Base-by-base conservation (phyloP, 2,113 vertebrate species). In the Loxodonta africana region DNA sequence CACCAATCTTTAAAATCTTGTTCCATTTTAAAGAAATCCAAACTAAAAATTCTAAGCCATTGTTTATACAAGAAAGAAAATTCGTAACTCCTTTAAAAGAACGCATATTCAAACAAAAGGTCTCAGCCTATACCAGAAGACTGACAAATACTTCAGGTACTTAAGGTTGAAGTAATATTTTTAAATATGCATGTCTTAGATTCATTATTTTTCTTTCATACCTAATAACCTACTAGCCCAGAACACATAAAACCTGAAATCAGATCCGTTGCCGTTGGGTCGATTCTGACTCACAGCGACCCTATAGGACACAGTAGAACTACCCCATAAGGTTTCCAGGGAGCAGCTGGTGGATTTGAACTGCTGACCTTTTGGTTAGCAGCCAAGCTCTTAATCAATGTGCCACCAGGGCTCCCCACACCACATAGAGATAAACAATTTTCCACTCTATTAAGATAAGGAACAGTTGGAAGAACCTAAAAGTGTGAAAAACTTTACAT, bases 1-100 rank as follows among this genome's bases (percentile, higher is more conserved):
- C 1, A 80, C 6, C 30, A 62, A 41, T 60, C 15, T 95, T 91
- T 91, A 88, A 48, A 94, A 57, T 81, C 5, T 63, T 88, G 3
- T 6, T 53, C 21, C 25, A 30, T 71, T 94, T 96, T 81, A 85
- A 88, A 91, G 51, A 95, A 73, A 91, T 20, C 15, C 26, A 48
- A 41, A 92, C 25, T 44, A 12, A 93, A 14, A 60, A 6, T 89
- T 57, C 63, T 46, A 71, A 93, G 18, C 8, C 87, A 15, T 95
- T 10, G 8, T 44, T 93, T 63, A 93, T 25, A 37, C 3, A 57
- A 88, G n/a, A 82, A 86, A 71, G 7, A 60, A 4, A 28, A 76
- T 20, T 91, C 30, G 73, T 74, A 67, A 77, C 10, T 60, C 28
- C 5, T 93, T 76, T 82, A 51, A 81, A 92, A 44, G 63, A 20